Conservation (phyloP, 2,797 vertebrate species). For the Leucoraja ocellata region DNA sequence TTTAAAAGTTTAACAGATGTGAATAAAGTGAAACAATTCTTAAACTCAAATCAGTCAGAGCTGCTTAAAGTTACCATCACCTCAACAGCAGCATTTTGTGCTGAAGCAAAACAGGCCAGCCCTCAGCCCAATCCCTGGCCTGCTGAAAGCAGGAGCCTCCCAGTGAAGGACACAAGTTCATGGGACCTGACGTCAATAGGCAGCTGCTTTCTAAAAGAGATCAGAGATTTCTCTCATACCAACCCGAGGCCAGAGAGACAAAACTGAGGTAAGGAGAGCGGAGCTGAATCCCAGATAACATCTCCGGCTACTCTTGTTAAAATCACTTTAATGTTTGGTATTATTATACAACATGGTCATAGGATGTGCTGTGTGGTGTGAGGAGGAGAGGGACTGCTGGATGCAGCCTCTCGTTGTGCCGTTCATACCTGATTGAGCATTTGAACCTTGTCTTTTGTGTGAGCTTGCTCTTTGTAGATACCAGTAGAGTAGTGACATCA, state of each 20-base stretch:
- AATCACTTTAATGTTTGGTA: neutral
- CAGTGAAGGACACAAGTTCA: slow-evolving; percentile 14
- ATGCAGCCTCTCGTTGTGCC: neutral
- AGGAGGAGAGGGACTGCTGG: neutral
- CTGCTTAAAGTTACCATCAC: neutral
- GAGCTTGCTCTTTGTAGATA: neutral
- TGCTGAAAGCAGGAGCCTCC: slow-evolving; percentile 3
- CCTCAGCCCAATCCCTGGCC: neutral
- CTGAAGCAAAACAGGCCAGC: neutral
- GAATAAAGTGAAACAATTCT: neutral
- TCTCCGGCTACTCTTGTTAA: slow-evolving; percentile 34
- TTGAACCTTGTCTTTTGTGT: neutral
- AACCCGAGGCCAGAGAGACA: slow-evolving; percentile 51
- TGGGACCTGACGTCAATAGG: slow-evolving; percentile 50
- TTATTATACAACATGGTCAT: neutral
- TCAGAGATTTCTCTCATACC: slow-evolving; percentile 65
- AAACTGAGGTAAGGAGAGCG: slow-evolving; percentile 51
- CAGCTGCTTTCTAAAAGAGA: slow-evolving; percentile 53
- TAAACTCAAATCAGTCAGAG: neutral
- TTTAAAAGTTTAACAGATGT: neutral
- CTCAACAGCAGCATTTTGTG: neutral
- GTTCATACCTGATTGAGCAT: neutral
- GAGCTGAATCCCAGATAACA: slow-evolving; percentile 28
- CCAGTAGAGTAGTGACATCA: neutral
- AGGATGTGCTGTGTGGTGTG: neutral